Percentiles rank a stretch among this genome's conserved stretches.
Conservation (phyloP, 2,888 invertebrate genomes). For the Sphecodes monilicornis region DNA sequence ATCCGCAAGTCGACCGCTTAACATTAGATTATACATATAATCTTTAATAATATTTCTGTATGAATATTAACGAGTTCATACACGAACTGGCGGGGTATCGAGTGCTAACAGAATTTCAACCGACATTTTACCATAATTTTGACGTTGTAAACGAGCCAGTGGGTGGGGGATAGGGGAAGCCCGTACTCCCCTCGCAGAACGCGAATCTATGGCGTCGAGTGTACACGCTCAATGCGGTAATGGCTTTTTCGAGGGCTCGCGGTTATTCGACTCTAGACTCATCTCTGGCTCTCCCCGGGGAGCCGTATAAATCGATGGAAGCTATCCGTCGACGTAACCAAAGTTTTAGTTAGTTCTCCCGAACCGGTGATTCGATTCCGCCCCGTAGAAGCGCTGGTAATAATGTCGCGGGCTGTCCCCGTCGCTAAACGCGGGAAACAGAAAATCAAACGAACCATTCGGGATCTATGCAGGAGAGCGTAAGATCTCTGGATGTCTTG, state of each 20-base stretch:
- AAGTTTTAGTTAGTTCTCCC: constrained; percentile 40
- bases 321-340: constrained; percentile 36
- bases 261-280: constrained; percentile 30
- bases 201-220: not conserved
- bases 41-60: not conserved
- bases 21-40: not conserved
- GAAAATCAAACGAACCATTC: constrained; percentile 30
- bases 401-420: constrained; percentile 14
- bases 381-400: constrained; percentile 21
- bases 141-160: not conserved
- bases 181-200: not conserved
- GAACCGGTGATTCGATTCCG: constrained; percentile 48
- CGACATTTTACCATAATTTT: not conserved
- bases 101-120: not conserved
- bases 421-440: constrained; percentile 20
- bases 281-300: constrained; percentile 1
- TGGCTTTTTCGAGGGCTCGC: constrained; percentile 40
- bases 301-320: constrained; percentile 38
- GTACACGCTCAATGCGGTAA: constrained; percentile 26
- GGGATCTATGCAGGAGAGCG: not conserved
- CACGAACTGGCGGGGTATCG: not conserved
- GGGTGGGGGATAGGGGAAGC: not conserved
- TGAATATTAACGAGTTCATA: not conserved
- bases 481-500: not conserved
- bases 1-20: too few relatives aligned